Evolutionary conservation across 2,113 vertebrate genomes (phyloP).

Genomic region (Candoia aspera): DNA sequence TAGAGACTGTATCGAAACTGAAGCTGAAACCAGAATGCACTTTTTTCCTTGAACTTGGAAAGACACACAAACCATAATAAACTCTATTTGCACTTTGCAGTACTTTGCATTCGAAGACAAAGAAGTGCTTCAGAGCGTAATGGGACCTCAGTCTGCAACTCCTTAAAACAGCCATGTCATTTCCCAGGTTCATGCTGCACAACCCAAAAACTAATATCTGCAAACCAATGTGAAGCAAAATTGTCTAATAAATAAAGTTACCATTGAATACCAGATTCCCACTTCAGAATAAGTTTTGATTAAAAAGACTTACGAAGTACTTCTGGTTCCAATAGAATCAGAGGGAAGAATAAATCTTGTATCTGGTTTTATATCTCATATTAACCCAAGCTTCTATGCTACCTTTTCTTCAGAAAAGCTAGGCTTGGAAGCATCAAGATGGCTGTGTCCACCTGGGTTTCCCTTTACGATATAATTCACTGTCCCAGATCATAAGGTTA

Average conservation of each 20-base stretch:
- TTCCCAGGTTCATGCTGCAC: background rate
- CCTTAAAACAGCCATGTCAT: background rate
- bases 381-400: background rate
- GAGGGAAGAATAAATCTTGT: background rate
- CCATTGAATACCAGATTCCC: too few species aligned
- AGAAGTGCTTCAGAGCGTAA: background rate
- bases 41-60: background rate
- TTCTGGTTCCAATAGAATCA: background rate
- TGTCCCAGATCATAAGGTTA: background rate
- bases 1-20: background rate
- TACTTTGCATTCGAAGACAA: background rate
- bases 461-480: background rate
- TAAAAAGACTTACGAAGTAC: background rate
- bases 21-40: background rate
- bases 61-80: background rate
- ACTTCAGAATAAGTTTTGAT: background rate
- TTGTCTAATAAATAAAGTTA: background rate
- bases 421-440: background rate
- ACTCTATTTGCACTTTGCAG: background rate
- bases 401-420: background rate
- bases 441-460: background rate
- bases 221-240: background rate
- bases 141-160: background rate
- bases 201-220: background rate
- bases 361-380: background rate